Evolutionary conservation across 2,888 invertebrate genomes (phyloP), one percentile per base, ranked within the genome.

Genomic region (Acrobasis consociella): DNA sequence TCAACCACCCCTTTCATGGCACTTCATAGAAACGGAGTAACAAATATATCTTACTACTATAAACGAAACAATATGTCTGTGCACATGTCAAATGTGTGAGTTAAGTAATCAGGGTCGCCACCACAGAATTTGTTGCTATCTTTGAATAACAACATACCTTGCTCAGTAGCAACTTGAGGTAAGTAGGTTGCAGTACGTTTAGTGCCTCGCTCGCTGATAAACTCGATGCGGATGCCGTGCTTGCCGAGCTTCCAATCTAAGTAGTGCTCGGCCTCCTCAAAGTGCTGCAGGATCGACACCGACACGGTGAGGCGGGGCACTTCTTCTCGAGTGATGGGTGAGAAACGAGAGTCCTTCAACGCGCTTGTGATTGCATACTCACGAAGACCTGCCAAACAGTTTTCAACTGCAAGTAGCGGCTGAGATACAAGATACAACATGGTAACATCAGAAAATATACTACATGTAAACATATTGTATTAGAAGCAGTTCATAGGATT

Each of bases 291-390:
- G 80, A 99, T 97, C 46, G 99, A 99, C 69, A 99, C 99, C 31
- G 98, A 98, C 58, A 98, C 98, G 69, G 97, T 97, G 70, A 99
- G 94, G 75, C 97, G 96, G 0, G 97, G 95, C 76, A 99, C 95
- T 91, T 99, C 99, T 61, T 99, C 98, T 68, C 97, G 95, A 10
- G 96, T 96, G 71, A 99, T 98, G 7, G 99, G 99, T 73, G 96
- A 95, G 93, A 99, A 99, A 46, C 99, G 96, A 39, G 98, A 98
- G 93, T 99, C 99, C 86, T 98, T 98, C 82, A 99, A 95, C 70
- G 99, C 99, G 93, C 99, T 99, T 71, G 99, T 99, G 77, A 98
- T 95, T 62, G 99, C 98, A 90, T 99, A 99, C 92, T 99, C 99
- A 73, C 98, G 95, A 72, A 99, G 94, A 68, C 99, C 98, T 91